Conservation (phyloP, 2,888 invertebrate species). For the Pilophorus perplexus region DNA sequence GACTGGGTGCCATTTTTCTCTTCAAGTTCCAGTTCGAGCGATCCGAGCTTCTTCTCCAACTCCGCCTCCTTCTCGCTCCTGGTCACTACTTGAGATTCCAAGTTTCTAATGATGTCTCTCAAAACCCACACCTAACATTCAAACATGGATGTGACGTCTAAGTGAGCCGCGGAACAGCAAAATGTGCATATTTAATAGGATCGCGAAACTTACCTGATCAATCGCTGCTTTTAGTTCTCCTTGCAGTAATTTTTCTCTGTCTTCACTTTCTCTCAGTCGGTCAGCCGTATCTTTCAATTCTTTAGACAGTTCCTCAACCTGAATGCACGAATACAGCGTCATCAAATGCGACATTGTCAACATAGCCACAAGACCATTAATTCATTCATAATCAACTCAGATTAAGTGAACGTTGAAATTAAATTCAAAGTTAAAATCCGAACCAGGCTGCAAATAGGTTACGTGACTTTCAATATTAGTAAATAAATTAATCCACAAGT, state of each 20-base stretch:
- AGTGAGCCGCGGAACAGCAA: no score
- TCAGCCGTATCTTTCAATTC: conserved; percentile 70
- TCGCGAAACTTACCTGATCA: conserved; percentile 59
- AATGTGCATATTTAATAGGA: not conserved
- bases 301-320: conserved; percentile 77
- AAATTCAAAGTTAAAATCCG: conserved; percentile 11
- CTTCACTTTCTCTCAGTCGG: conserved; percentile 61
- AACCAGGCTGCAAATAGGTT: conserved; percentile 35
- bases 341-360: no score
- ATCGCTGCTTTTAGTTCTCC: conserved; percentile 70
- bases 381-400: not conserved
- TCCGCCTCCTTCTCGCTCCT: conserved; percentile 64
- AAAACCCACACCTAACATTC: conserved; percentile 60
- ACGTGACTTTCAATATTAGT: no score
- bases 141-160: not conserved
- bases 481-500: no score
- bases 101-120: conserved; percentile 72
- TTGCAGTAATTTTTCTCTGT: conserved; percentile 65
- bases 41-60: conserved; percentile 60
- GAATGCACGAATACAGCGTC: no score
- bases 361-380: not conserved
- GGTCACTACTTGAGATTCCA: conserved; percentile 71
- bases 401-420: not conserved
- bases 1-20: conserved; percentile 45
- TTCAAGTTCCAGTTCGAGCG: conserved; percentile 61